Evolutionary conservation across 2,797 vertebrate species (phyloP), one percentile per base, ranked within the genome.

Genomic region (Acanthurus tractus): DNA sequence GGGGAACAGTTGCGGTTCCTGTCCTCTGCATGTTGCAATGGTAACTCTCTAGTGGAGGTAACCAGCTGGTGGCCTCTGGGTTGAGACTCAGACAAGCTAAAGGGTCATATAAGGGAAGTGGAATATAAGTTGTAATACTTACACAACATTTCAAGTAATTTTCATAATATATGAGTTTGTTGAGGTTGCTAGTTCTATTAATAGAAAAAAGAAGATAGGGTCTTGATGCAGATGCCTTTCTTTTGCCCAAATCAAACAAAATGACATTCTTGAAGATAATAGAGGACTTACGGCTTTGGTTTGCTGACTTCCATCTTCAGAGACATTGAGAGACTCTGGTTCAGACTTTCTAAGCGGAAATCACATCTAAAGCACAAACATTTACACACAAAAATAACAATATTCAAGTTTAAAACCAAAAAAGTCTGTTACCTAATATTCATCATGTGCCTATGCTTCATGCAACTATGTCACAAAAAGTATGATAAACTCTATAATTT

Each of bases 311-410:
- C 86, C 63, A 95, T 84, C 72, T 85, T 90, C 62, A 96, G 70
- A 62, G 59, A 87, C 59, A 86, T 65, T 0, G 17, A 45, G 52
- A 95, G 45, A 76, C 67, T 70, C 57, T 78, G 77, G 49, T 64
- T 82, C 46, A 90, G 46, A 29, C 2, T 6, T 11, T 93, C 89
- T 13, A 77, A 72, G 62, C 86, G 78, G 44, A 93, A 85, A 62
- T 79, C 63, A 84, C 83, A 95, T 25, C 95, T 96, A n/a, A 1
- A 65, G 72, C 17, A 82, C 20, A 84, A 25, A 86, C 5, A 80
- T 1, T 52, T 22, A 78, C 13, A n/a, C 4, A 63, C 15, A 25
- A 12, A 7, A 5, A 63, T 9, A 25, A 23, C 12, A 40, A 23
- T 5, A 17, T 9, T n/a, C 42, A 70, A 59, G 80, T 20, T 73